Evolutionary conservation across 1,140 invertebrate genomes (phyloP), one percentile per base, ranked within the genome.

Genomic region (Ephestia elutella): DNA sequence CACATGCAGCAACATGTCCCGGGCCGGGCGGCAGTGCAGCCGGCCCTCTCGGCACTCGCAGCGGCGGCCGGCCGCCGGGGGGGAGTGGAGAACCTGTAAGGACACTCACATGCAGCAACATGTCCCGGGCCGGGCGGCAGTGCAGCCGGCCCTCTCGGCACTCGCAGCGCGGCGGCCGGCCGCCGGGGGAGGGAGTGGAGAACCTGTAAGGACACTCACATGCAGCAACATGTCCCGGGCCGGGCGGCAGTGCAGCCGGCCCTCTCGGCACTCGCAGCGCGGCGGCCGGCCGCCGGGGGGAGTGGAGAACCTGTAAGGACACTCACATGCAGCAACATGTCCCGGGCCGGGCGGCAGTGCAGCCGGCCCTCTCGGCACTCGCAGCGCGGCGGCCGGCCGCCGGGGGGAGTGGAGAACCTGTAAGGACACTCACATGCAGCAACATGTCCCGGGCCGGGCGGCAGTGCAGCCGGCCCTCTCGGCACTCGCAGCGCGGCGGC

Each of bases 401-500:
- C n/a, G n/a, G n/a, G n/a, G n/a, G n/a, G n/a, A n/a, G n/a, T n/a
- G n/a, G n/a, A n/a, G n/a, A n/a, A n/a, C n/a, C n/a, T n/a, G n/a
- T n/a, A n/a, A n/a, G n/a, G n/a, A 49, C 5, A 62, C 65, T 56
- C 25, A 80, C 83, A 49, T 67, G 65, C 68, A 65, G 20, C 54
- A 62, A 48, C 10, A 56, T 57, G 35, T 67, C 67, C 21, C 65
- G 59, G 63, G 84, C 86, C 18, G 75, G 78, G 2, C 79, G 62
- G 65, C 87, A 89, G 58, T 75, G 70, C 56, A 87, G 75, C 0
- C 70, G 49, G 5, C 72, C 71, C 51, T 65, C 70, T 63, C 81
- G 74, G 60, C 87, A 87, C 75, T 87, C 86, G 75, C 87, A 88
- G 70, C 79, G 73, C 58, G 80, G 77, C 54, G 57, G 78, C 60